Evolutionary conservation across 2,888 invertebrate species (phyloP).

Genomic region (Leucoma salicis): DNA sequence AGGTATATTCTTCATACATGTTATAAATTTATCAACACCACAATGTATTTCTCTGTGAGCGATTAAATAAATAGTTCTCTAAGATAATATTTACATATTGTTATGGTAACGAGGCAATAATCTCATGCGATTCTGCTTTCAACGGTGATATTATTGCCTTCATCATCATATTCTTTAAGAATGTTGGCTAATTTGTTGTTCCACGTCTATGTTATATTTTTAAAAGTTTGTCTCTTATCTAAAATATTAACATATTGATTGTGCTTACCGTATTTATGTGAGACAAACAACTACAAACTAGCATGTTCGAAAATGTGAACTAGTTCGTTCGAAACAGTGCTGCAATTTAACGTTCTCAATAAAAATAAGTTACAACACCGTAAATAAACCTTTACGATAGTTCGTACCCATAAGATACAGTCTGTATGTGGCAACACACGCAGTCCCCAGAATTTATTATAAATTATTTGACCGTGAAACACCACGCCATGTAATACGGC

Average conservation of each 20-base stretch:
- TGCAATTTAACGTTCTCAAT: conserved; percentile 45
- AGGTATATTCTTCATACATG: too few relatives aligned
- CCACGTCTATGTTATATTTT: conserved; percentile 63
- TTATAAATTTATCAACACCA: too few relatives aligned
- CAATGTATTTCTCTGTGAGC: too few relatives aligned
- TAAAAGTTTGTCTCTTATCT: conserved; percentile 72
- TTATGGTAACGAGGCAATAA: conserved; percentile 48
- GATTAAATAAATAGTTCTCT: conserved; percentile 15
- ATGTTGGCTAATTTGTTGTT: conserved; percentile 67
- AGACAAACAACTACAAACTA: conserved; percentile 51
- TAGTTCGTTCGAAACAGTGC: conserved; percentile 52
- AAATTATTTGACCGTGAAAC: conserved; percentile 54
- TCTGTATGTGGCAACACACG: conserved; percentile 41
- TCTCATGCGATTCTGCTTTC: conserved; percentile 49
- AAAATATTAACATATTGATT: conserved; percentile 78
- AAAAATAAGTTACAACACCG: conserved; percentile 57
- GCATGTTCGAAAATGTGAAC: conserved; percentile 40
- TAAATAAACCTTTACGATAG: conserved; percentile 57
- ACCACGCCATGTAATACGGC: conserved; percentile 33
- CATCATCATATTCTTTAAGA: conserved; percentile 62
- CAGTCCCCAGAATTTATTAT: conserved; percentile 46
- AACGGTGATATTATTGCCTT: conserved; percentile 44
- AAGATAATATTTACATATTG: conserved; percentile 24
- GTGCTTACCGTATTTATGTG: conserved; percentile 70
- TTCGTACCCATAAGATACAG: conserved; percentile 44